Evolutionary conservation across 1,140 invertebrate genomes (phyloP), one percentile per base, ranked within the genome.

Genomic region (Drosophila sp.): DNA sequence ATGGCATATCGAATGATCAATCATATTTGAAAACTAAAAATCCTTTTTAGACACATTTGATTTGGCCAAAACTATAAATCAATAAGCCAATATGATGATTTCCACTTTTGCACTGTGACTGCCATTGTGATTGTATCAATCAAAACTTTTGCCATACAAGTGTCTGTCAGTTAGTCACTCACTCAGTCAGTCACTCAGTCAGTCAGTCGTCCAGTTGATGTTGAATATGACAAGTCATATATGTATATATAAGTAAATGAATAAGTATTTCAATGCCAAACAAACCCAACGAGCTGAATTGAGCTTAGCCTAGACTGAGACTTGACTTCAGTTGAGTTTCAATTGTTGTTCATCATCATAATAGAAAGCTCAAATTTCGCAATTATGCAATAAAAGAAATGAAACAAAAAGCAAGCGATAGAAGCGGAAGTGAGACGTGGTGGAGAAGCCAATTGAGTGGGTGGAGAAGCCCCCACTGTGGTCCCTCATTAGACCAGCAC

Each of bases 81-180:
- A 76, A 69, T 40, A 55, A 68, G 41, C 47, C 60, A 29, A 66
- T 61, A 69, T 70, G 76, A 74, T 74, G 66, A 70, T 74, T 66
- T 62, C 50, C 38, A 70, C 35, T 54, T 27, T 66, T 35, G 57
- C 30, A 57, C 6, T 35, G 50, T 38, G 60, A 68, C 68, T 38
- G 76, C 33, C 6, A 57, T 77, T 77, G 67, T 77, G 38, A 10
- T 44, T 11, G 40, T 79, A 87, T 86, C 83, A 87, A 86, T 86
- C 82, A 86, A 38, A 38, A 38, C 79, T 69, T 86, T 86, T 86
- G 79, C 70, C 83, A 82, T 82, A 87, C 72, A 86, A 87, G 69
- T 86, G 83, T 73, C 67, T 55, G 63, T 60, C 58, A 57, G 5
- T 66, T 8, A 27, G 40, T 29, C 58, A 40, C 32, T 41, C 57